Conservation (phyloP, 2,797 vertebrate genomes). For the Bufotes viridis region DNA sequence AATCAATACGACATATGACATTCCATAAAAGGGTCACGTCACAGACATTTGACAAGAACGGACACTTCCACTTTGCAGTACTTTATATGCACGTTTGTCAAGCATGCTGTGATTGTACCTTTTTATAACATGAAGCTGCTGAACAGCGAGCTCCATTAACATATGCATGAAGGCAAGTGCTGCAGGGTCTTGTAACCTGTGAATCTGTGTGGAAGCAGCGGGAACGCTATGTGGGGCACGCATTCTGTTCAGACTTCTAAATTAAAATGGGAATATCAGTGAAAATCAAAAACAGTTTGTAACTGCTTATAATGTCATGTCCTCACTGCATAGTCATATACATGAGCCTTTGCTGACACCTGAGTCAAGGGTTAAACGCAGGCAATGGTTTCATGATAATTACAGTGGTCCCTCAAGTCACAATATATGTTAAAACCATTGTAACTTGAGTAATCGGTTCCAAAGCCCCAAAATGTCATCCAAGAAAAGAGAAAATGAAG, state of each 20-base stretch:
- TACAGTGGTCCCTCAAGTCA: too few relatives aligned
- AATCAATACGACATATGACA: too few relatives aligned
- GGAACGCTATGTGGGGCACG: conserved; percentile 41
- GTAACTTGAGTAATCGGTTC: too few relatives aligned
- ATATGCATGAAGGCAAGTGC: conserved; percentile 59
- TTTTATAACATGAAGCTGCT: conserved; percentile 22
- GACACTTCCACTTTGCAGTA: not conserved
- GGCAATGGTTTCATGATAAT: not conserved
- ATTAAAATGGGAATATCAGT: not conserved
- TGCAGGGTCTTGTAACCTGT: conserved; percentile 51
- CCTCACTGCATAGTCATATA: not conserved
- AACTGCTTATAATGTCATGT: not conserved
- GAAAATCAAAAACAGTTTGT: not conserved
- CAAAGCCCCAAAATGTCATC: too few relatives aligned
- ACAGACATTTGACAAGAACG: not conserved
- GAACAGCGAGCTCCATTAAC: conserved; percentile 52
- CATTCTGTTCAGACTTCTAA: conserved; percentile 17
- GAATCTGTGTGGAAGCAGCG: conserved; percentile 48
- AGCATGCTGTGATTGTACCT: conserved; percentile 38
- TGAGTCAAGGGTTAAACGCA: not conserved
- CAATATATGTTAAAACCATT: too few relatives aligned
- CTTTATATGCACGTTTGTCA: conserved; percentile 11
- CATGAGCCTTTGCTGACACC: not conserved
- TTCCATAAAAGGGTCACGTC: too few relatives aligned
- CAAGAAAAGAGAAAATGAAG: too few relatives aligned